A percentile compares a stretch with the other conserved stretches of the same genome.
Evolutionary conservation across 2,797 vertebrate genomes (phyloP).

Genomic region (Lutjanus argentimaculatus): DNA sequence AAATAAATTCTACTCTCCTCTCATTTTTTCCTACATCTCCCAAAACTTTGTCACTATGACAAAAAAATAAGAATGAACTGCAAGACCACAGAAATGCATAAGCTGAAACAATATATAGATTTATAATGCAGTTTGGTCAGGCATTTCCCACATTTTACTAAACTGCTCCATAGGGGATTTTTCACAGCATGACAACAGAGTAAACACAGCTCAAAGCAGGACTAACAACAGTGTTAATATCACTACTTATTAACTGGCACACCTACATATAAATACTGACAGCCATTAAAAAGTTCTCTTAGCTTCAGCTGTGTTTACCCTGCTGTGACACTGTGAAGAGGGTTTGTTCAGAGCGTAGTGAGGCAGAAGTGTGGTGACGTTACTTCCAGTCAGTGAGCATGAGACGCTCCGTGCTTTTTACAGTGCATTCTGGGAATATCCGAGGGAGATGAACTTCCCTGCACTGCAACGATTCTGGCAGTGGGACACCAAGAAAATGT

Average conservation of each 20-base stretch:
- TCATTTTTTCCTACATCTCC: no score
- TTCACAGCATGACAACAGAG: background rate
- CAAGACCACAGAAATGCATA: no score
- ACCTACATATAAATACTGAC: background rate
- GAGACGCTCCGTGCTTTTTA: conserved; percentile 29
- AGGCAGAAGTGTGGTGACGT: conserved; percentile 34
- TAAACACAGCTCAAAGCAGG: background rate
- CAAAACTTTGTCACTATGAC: no score
- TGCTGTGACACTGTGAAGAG: conserved; percentile 15
- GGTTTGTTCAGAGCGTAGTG: conserved; percentile 28
- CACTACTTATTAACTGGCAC: background rate
- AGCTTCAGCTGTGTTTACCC: conserved; percentile 25
- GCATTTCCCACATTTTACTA: background rate
- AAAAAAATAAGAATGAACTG: no score
- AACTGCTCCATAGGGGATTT: background rate
- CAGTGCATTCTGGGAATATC: conserved; percentile 50
- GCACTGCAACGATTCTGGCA: conserved; percentile 22
- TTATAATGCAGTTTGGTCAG: background rate
- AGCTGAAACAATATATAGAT: background rate
- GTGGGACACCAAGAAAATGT: background rate
- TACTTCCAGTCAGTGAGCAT: conserved; percentile 51
- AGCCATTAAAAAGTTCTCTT: background rate
- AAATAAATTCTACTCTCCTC: no score
- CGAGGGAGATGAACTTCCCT: conserved; percentile 39
- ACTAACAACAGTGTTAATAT: background rate